Evolutionary conservation across 2,113 vertebrate species (phyloP).

Genomic region (Antechinus stuartii): DNA sequence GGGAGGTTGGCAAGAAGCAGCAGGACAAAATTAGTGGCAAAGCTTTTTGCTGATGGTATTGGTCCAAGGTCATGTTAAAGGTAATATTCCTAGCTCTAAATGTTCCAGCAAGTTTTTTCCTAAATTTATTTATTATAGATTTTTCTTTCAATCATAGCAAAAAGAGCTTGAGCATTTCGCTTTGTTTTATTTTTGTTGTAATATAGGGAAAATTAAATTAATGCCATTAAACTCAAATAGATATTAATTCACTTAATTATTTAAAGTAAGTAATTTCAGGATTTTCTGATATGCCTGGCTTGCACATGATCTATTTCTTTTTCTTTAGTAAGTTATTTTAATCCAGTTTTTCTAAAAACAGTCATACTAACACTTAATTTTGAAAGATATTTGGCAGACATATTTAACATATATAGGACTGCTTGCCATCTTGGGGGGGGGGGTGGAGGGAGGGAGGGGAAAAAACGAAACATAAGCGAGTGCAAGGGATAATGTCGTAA

Average conservation of each 20-base stretch:
- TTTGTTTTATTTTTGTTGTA: slow-evolving; percentile 38
- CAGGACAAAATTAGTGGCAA: slow-evolving; percentile 3
- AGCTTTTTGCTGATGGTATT: slow-evolving; percentile 31
- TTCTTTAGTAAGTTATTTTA: slow-evolving; percentile 29
- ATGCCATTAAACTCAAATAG: slow-evolving; percentile 1
- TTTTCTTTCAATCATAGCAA: slow-evolving; percentile 27
- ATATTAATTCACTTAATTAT: slow-evolving; percentile 22
- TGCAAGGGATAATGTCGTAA: too few relatives aligned
- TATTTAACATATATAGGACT: too few relatives aligned
- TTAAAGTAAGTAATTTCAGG: slow-evolving; percentile 18
- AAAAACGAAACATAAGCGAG: too few relatives aligned
- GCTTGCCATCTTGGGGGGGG: too few relatives aligned
- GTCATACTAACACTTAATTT: not conserved
- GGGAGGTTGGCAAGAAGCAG: slow-evolving; percentile 5
- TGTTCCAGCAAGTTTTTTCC: slow-evolving; percentile 34
- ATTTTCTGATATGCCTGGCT: slow-evolving; percentile 44
- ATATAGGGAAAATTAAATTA: slow-evolving; percentile 48
- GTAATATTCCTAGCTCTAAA: slow-evolving; percentile 33
- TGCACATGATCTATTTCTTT: slow-evolving; percentile 33
- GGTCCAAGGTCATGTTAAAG: slow-evolving; percentile 21
- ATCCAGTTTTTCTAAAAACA: not conserved
- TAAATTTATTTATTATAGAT: slow-evolving; percentile 31
- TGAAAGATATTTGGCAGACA: slow-evolving; percentile 25
- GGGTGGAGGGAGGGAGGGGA: too few relatives aligned
- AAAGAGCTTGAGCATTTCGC: not conserved